Conservation (phyloP, 1,140 invertebrate species). For the Drosophila lowei region DNA sequence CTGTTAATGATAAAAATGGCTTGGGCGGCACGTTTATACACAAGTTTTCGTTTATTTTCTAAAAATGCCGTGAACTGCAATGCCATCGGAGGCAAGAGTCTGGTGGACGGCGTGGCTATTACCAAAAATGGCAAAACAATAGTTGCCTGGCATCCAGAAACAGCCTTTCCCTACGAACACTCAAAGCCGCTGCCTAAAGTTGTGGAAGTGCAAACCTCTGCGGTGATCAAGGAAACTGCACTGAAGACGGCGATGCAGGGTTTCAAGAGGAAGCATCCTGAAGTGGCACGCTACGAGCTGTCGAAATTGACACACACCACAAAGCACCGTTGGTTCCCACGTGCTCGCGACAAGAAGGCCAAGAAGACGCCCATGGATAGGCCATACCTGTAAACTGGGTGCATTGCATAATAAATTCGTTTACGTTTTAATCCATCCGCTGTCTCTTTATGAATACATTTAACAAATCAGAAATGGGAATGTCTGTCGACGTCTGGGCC, state of each 20-base stretch:
- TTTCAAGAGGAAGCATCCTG: conserved; percentile 87
- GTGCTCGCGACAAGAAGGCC: conserved; percentile 86
- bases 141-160: conserved; percentile 93
- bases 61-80: conserved; percentile 57
- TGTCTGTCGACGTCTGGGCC: conserved; percentile 85
- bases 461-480: conserved; percentile 91
- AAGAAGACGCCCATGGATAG: conserved; percentile 88
- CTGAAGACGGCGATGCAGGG: conserved; percentile 86
- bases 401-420: conserved; percentile 67
- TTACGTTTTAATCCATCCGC: conserved; percentile 61
- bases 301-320: conserved; percentile 90
- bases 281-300: conserved; percentile 87
- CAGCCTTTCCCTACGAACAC: conserved; percentile 92
- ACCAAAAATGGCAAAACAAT: conserved; percentile 90
- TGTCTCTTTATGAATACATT: conserved; percentile 69
- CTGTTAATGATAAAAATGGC: conserved; percentile 42
- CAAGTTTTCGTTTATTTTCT: conserved; percentile 69
- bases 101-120: conserved; percentile 85
- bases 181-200: conserved; percentile 88
- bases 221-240: conserved; percentile 87
- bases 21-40: conserved; percentile 56
- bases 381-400: conserved; percentile 87
- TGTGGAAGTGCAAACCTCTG: conserved; percentile 66
- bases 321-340: conserved; percentile 91
- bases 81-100: conserved; percentile 62